These are phyloP conservation scores for Chamaetylas fuelleborni DNA, from an alignment of 2,113 vertebrate species.

Conservation along the genomic window DNA sequence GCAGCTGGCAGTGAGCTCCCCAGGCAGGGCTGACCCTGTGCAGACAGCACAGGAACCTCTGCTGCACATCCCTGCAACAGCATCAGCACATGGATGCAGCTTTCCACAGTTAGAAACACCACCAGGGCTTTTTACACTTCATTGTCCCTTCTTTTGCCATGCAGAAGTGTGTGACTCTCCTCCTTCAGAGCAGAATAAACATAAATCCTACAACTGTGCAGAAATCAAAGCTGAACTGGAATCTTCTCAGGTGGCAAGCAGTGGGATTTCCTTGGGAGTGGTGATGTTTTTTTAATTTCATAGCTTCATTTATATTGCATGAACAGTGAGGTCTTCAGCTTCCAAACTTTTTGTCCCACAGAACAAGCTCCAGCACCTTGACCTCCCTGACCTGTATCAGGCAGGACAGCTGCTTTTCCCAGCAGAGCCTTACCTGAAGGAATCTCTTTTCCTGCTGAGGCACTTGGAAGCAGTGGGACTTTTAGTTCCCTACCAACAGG, in stretches of 20 bases:
- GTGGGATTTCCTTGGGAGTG: neutral
- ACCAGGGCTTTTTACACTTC: fast-evolving
- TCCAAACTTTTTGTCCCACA: neutral
- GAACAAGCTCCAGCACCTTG: neutral
- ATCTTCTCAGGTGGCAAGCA: neutral
- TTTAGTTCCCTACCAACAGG: neutral
- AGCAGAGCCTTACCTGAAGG: neutral
- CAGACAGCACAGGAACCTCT: neutral
- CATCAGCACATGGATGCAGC: fast-evolving
- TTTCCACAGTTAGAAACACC: neutral
- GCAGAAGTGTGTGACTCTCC: neutral
- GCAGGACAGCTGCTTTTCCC: neutral
- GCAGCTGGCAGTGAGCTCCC: fast-evolving
- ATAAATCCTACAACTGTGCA: neutral
- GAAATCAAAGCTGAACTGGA: neutral
- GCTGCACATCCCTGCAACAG: neutral
- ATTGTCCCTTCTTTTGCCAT: neutral
- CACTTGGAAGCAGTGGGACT: neutral
- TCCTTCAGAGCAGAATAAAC: neutral
- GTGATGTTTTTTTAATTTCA: neutral
- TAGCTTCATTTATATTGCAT: neutral
- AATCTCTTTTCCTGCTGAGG: neutral
- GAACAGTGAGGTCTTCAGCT: neutral
- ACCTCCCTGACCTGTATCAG: neutral
- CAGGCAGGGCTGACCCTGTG: neutral